Conservation (phyloP, 2,888 invertebrate species). For the Troglohyphantes excavatus region DNA sequence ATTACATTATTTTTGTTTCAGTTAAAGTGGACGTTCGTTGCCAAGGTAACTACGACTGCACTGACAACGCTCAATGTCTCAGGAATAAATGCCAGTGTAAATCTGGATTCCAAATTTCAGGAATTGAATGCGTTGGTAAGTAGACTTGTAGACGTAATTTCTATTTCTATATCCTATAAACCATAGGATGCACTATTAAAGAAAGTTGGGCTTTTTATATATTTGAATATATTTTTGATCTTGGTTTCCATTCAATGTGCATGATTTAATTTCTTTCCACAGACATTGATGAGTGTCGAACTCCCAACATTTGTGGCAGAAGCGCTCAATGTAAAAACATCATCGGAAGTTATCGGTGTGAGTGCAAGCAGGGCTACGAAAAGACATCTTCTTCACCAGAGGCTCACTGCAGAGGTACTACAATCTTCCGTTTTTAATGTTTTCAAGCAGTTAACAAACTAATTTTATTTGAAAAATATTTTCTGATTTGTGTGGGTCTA, state of each 20-base stretch:
- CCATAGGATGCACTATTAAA: too few relatives aligned
- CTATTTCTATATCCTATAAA: too few relatives aligned
- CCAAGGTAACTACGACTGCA: conserved; percentile 91
- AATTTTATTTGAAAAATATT: too few relatives aligned
- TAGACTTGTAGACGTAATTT: neutral
- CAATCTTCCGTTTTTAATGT: too few relatives aligned
- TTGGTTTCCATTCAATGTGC: neutral
- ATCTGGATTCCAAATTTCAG: conserved; percentile 80
- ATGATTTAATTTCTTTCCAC: neutral
- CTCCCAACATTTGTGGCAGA: conserved; percentile 80
- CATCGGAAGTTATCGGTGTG: conserved; percentile 80
- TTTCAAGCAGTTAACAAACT: too few relatives aligned
- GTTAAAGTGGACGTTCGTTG: conserved; percentile 87
- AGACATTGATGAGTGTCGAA: conserved; percentile 81
- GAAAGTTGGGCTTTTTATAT: too few relatives aligned
- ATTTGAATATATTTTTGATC: too few relatives aligned
- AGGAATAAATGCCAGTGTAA: conserved; percentile 80
- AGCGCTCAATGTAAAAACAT: conserved; percentile 80
- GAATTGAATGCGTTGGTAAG: conserved; percentile 80
- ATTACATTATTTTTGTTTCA: conserved; percentile 79
- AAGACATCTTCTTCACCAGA: conserved; percentile 77
- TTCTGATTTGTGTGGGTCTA: too few relatives aligned
- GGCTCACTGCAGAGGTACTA: conserved; percentile 80
- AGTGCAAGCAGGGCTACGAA: conserved; percentile 80
- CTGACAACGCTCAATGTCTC: conserved; percentile 83